Evolutionary conservation across 2,888 invertebrate species (phyloP), one percentile per base, ranked within the genome.

Genomic region (Ophion ellenae): DNA sequence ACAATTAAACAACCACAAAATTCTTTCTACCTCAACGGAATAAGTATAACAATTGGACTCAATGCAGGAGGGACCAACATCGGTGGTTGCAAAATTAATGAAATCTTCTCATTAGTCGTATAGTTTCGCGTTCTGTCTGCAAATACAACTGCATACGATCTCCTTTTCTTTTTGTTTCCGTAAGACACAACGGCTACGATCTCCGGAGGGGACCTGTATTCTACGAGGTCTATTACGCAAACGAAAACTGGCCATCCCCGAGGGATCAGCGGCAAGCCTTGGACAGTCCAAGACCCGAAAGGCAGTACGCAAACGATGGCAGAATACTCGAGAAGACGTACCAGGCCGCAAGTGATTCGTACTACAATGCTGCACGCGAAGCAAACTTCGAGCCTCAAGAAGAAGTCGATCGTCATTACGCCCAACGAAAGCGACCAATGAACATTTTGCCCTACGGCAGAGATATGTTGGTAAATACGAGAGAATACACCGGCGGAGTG

Each of bases 221-320:
- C 40, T 93, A 93, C 76, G 91, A 92, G 73, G 92, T 92, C 0
- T 93, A 92, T 73, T 92, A 92, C 73, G 91, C 92, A 4, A 90
- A 84, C 5, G 73, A 80, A 47, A 63, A 47, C 71, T 71, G 75
- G 78, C 66, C 69, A 32, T n/a, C 45, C 28, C 17, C 47, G 74
- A 70, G 63, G 61, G 47, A 69, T 66, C 82, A 57, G 24, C 74
- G 67, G 64, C 75, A 17, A 57, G 40, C 17, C 81, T 24, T 24
- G 36, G 67, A 32, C 7, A 59, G 69, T 20, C 53, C 36, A 10
- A 45, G 53, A 20, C 53, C 69, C 11, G 83, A 89, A 11, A 90
- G 90, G 59, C 84, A 83, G 59, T 90, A 86, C 47, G 87, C 86
- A 61, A 86, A 91, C 53, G 88, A 81, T 9, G 87, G 70, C 0